Percentiles rank a stretch among this genome's conserved stretches.
Conservation (phyloP, 2,113 vertebrate species). For the Lepus europaeus region DNA sequence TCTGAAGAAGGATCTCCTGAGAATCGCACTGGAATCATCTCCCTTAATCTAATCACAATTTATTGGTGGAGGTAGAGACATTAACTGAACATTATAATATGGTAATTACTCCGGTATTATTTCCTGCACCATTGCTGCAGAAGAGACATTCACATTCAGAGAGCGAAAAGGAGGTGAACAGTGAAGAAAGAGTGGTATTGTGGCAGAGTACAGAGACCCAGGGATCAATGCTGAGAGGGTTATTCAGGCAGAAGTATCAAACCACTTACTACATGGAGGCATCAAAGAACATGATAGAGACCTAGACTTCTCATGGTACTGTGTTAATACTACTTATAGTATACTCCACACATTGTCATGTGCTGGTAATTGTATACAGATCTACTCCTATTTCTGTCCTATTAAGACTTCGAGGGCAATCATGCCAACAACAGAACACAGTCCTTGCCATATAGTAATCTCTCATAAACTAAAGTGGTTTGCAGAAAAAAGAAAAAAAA, state of each 20-base stretch:
- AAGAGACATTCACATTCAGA: background rate
- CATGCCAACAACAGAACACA: background rate
- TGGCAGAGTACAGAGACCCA: background rate
- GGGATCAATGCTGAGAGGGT: background rate
- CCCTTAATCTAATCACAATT: background rate
- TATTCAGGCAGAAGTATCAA: background rate
- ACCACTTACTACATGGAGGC: background rate
- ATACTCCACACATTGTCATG: background rate
- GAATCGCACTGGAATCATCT: background rate
- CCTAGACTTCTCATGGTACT: background rate
- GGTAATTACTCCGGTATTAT: background rate
- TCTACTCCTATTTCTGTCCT: background rate
- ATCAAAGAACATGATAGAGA: background rate
- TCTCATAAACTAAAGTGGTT: background rate
- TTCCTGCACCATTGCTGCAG: background rate
- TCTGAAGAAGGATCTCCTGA: background rate
- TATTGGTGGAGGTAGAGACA: conserved; percentile 26
- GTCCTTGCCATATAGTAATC: background rate
- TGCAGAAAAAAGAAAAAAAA: background rate
- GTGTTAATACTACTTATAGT: background rate
- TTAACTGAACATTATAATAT: background rate
- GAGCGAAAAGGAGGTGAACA: background rate
- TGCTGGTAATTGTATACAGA: background rate
- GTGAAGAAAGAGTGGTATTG: background rate
- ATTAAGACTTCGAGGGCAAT: background rate